Evolutionary conservation across 2,797 vertebrate species (phyloP), one percentile per base, ranked within the genome.

Genomic region (Tarsius wallacei): DNA sequence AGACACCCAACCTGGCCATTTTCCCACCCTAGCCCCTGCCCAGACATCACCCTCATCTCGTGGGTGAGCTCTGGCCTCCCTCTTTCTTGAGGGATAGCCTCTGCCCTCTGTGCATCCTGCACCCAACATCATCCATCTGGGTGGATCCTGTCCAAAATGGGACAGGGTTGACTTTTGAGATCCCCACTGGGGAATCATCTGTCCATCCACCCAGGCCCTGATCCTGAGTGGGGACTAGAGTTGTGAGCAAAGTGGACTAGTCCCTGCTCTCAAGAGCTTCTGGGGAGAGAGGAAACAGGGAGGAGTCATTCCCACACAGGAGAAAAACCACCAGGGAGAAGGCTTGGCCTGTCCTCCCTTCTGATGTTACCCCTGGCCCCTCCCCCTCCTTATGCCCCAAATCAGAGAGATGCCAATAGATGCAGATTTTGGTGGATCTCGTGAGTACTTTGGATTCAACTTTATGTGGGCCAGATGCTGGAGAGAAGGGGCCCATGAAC

Each of bases 191-290:
- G 51, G 26, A n/a, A 2, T 36, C 33, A 17, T 7, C 15, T 26
- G 2, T 26, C 36, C 53, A 0, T 3, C 26, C 16, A 4, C 68
- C 8, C 7, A 19, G 31, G 11, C 55, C 42, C 31, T 31, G 31
- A 14, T 26, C 80, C 13, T 0, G n/a, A 0, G 1, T 12, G 14
- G 68, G 42, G 31, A 28, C 51, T 11, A 1, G 0, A 0, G 6
- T 68, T 3, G 3, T 17, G 63, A 53, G 9, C 17, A 21, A 21
- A 12, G 63, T 61, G 51, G 31, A n/a, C 8, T 8, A 33, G 66
- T 22, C 63, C 42, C 36, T 53, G 59, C 66, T 16, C 26, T 49
- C 4, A 13, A 64, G 66, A 13, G n/a, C 71, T n/a, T 31, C 53
- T 2, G 0, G 31, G 24, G 5, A 74, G n/a, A 21, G 7, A 13